Conservation (phyloP, 2,888 invertebrate species). For the Melanostoma mellinum region DNA sequence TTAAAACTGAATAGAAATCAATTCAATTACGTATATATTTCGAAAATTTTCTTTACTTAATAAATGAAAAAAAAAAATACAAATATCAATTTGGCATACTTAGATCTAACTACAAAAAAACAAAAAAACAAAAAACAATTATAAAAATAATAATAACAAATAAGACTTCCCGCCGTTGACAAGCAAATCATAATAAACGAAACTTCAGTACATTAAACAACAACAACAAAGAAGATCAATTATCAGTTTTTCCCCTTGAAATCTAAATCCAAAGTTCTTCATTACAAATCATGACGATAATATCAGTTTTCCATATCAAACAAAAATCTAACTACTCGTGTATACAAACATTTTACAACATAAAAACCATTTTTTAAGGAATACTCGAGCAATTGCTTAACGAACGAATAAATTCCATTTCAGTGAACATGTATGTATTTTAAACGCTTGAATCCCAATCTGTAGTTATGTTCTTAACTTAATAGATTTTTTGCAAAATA, state of each 20-base stretch:
- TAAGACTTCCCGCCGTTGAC: conserved; percentile 72
- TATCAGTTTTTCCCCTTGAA: conserved; percentile 33
- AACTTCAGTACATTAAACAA: conserved; percentile 62
- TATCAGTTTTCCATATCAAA: conserved; percentile 72
- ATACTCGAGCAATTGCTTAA: conserved; percentile 27
- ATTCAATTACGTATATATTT: conserved; percentile 40
- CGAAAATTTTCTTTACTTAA: conserved; percentile 32
- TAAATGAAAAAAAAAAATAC: conserved; percentile 7
- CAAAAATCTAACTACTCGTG: conserved; percentile 41
- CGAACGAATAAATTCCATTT: conserved; percentile 49
- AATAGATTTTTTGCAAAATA: not conserved
- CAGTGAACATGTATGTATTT: conserved; percentile 54
- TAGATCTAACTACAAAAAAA: conserved; percentile 6
- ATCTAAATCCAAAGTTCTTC: conserved; percentile 60
- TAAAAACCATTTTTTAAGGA: conserved; percentile 33
- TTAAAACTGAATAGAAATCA: conserved; percentile 33
- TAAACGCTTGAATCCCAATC: no score
- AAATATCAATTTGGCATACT: conserved; percentile 39
- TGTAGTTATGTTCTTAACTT: not conserved
- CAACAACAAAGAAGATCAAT: conserved; percentile 19
- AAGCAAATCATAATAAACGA: conserved; percentile 67
- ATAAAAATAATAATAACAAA: conserved; percentile 43
- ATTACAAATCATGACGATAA: conserved; percentile 56
- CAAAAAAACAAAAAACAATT: not conserved
- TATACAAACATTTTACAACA: conserved; percentile 45